These are phyloP conservation scores for Bubo bubo DNA, from an alignment of 2,113 vertebrate genomes.

Conservation along the genomic window DNA sequence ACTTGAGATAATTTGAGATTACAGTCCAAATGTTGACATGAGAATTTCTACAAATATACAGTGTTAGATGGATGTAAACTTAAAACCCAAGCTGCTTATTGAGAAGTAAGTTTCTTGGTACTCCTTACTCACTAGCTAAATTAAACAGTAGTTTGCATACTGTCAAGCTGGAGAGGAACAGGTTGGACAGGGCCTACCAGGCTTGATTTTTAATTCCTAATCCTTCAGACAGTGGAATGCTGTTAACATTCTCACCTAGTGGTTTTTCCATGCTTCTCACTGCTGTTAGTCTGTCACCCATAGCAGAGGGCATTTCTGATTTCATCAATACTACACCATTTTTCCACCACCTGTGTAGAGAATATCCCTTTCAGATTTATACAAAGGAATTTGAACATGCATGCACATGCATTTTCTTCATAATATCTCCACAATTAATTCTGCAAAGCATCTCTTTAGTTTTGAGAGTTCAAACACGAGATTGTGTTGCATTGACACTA, in stretches of 20 bases:
- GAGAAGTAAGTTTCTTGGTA: not conserved
- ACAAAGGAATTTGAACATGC: not conserved
- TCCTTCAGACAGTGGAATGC: not conserved
- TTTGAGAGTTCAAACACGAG: not conserved
- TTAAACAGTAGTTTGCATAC: not conserved
- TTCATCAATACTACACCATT: not conserved
- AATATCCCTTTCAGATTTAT: not conserved
- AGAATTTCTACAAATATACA: not conserved
- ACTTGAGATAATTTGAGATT: not conserved
- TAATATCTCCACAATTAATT: not conserved
- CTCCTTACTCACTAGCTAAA: not conserved
- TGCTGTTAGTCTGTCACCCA: not conserved
- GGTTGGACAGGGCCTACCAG: not conserved
- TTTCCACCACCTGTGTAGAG: not conserved
- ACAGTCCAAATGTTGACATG: not conserved
- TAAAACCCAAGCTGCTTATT: not conserved
- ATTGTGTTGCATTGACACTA: not conserved
- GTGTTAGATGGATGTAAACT: not conserved
- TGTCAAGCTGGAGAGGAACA: not conserved
- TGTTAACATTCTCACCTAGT: not conserved
- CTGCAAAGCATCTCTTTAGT: not conserved
- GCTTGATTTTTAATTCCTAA: not conserved
- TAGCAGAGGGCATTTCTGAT: not conserved
- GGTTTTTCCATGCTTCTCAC: not conserved
- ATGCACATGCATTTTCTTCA: not conserved